Evolutionary conservation across 2,888 invertebrate species (phyloP), one percentile per base, ranked within the genome.

Genomic region (Rhamnusium bicolor): DNA sequence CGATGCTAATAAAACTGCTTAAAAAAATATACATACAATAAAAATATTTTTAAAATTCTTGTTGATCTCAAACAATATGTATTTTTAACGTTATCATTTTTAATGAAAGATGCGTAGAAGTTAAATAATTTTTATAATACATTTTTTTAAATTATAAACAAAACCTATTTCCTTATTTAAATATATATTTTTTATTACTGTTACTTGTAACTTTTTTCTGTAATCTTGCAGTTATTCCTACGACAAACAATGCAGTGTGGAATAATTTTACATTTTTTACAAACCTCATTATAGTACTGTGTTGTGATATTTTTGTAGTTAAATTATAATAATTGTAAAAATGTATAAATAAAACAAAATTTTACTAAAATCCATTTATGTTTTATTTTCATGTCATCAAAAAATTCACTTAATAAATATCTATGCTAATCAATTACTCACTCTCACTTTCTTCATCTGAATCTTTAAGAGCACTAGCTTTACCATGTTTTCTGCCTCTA

Each of bases 381-480:
- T 18, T 53, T 12, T 24, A 19, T 24, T 24, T 46, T 47, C 47
- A 62, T 27, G 40, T 18, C 21, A 47, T 46, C 16, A 62, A 62
- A 46, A 49, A 56, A n/a, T 49, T 7, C 32, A 60, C 12, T n/a
- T 53, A 47, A 16, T 63, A 32, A 58, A 32, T 32, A 58, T 0
- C 16, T 58, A 74, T 32, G 58, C 53, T 1, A 72, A 60, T 19
- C n/a, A 27, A 54, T 82, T 81, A 85, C 72, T 86, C 86, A 77
- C 84, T 85, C 51, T 85, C 87, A 60, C 82, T 82, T 71, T 86
- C 86, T 27, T 87, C 85, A 82, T 96, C 96, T 0, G 95, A 95
- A 86, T 95, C 96, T 82, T 94, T 93, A 29, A 96, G 89, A 0
- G 93, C 94, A 85, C 75, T 73, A 1, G 93, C 91, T 83, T 95